Base-by-base conservation (phyloP, 2,888 invertebrate species). In the Resseliella maxima region DNA sequence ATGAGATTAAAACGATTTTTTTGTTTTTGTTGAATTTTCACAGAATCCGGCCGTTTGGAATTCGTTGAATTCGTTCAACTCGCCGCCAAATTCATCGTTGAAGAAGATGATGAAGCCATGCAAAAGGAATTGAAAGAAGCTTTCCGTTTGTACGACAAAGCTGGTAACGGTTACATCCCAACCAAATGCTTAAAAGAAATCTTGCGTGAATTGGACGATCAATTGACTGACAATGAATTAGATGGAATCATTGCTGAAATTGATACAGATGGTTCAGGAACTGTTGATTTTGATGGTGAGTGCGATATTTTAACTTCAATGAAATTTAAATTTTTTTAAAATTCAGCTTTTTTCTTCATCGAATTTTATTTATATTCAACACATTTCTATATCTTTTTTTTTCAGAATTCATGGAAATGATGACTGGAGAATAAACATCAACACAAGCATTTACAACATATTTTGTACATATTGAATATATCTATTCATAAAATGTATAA, bases 191-290 rank as follows among this genome's bases (percentile, higher is more conserved):
- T 98, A 89, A 95, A 96, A 89, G 99, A 99, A 93, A 99, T 99
- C 91, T 94, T 99, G 87, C 94, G 97, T 88, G 98, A 98, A 92
- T 93, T 99, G 89, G 99, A 99, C 89, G 99, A 99, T 91, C 98
- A 98, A 91, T 93, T 99, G 88, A 98, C 98, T 86, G 96, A 98
- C 88, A 95, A 96, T 88, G 98, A 98, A 91, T 94, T 99, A 90
- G 98, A 99, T 90, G 96, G 96, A 92, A 98, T 99, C 95, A 99
- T 99, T 91, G 96, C 97, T 90, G 99, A 99, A 93, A 98, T 99
- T 89, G 99, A 99, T 92, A 97, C 98, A 85, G 99, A 99, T 92
- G 98, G 98, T 90, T 98, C 98, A 89, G 99, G 99, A 89, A 99
- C 99, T 88, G 99, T 99, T 89, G 99, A 99, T 93, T 99, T 99